Conservation (phyloP, 2,113 vertebrate genomes). For the Aix galericulata region DNA sequence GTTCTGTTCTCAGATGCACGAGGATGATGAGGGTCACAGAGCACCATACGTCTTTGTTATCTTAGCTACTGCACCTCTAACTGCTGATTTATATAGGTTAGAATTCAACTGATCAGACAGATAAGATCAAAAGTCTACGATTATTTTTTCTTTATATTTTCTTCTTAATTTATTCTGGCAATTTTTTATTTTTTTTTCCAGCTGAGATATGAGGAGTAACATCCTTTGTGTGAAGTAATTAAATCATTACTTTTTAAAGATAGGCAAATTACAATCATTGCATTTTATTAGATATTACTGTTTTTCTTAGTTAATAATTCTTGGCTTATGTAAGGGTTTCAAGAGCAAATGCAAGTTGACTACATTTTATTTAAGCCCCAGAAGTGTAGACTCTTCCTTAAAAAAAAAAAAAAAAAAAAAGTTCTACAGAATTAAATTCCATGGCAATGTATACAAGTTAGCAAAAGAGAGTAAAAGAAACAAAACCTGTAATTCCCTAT, state of each 20-base stretch:
- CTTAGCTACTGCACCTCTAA: constrained; percentile 5
- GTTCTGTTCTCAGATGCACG: constrained; percentile 9
- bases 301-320: not conserved
- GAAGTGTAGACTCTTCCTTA: not conserved
- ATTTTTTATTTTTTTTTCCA: not conserved
- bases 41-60: not conserved
- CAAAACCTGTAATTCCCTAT: not conserved
- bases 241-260: not conserved
- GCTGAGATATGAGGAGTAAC: not conserved
- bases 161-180: not conserved
- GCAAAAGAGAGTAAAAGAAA: not conserved
- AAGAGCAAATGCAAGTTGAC: not conserved
- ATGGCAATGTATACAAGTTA: not conserved
- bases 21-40: constrained; percentile 30
- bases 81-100: constrained; percentile 8
- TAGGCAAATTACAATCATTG: not conserved
- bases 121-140: not conserved
- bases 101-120: not conserved
- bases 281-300: not conserved
- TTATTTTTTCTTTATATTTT: not conserved
- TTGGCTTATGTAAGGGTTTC: not conserved
- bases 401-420: not conserved
- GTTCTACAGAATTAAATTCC: not conserved
- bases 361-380: not conserved
- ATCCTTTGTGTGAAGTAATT: not conserved